A percentile compares a stretch with the other conserved stretches of the same genome.
These are phyloP conservation scores for Spatulosminthurus flaviceps DNA, from an alignment of 2,888 invertebrate species.

Conservation along the genomic window DNA sequence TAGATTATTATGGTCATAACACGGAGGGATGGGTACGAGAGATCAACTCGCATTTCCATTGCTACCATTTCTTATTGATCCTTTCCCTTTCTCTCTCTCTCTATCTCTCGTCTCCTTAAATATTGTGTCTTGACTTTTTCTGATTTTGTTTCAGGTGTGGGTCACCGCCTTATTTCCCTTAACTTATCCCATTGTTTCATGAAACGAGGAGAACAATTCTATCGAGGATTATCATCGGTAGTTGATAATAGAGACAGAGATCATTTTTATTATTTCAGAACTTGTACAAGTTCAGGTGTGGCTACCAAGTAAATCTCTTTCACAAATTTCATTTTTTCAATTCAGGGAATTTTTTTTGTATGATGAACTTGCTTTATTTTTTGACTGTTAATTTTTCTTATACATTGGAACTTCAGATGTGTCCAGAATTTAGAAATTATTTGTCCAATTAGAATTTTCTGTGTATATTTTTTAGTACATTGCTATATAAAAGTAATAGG, in stretches of 20 bases:
- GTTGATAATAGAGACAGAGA: not conserved
- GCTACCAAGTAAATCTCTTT: no score
- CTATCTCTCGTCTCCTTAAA: no score
- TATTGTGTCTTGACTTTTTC: no score
- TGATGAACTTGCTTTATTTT: no score
- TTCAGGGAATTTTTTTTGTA: no score
- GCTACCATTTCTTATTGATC: not conserved
- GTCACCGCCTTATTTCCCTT: conserved; percentile 30
- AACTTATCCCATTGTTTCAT: conserved; percentile 35
- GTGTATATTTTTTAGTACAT: no score
- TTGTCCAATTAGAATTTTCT: no score
- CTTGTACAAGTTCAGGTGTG: conserved; percentile 22
- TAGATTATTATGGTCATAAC: conserved; percentile 14
- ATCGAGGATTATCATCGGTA: conserved; percentile 23
- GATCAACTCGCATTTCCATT: not conserved
- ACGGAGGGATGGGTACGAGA: not conserved
- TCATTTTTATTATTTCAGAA: not conserved
- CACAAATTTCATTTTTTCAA: no score
- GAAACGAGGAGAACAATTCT: conserved; percentile 27
- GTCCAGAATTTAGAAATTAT: no score
- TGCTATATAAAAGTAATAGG: no score
- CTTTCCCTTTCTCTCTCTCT: not conserved
- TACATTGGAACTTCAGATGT: no score
- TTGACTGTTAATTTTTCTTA: no score
- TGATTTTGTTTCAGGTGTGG: not conserved